phyloP scores from a whole-genome alignment of 2,113 vertebrate genomes.

The Gopherus flavomarginatus region DNA sequence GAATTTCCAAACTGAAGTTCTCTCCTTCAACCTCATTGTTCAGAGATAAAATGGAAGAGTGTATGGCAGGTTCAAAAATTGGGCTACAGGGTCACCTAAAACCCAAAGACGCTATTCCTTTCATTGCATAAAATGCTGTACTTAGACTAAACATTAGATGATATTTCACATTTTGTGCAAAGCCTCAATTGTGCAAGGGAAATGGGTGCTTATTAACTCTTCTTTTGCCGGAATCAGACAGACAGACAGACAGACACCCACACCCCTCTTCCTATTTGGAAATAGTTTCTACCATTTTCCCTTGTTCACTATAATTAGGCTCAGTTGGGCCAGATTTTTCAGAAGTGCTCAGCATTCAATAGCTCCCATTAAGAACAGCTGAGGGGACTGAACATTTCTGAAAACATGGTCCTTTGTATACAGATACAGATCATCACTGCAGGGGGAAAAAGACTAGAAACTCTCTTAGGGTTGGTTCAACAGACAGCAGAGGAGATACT shows the following conservation, averaged over 20 bases:
- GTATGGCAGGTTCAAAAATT: slow-evolving; percentile 25
- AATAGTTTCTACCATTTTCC: neutral
- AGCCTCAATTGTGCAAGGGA: neutral
- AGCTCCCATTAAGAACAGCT: slow-evolving; percentile 15
- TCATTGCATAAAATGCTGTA: slow-evolving; percentile 45
- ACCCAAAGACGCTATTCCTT: neutral
- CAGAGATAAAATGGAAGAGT: neutral
- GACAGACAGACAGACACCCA: neutral
- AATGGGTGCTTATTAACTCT: neutral
- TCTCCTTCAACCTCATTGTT: neutral
- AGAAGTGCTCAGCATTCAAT: neutral
- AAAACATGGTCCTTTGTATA: slow-evolving; percentile 13
- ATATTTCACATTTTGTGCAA: neutral
- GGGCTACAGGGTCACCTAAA: slow-evolving; percentile 33
- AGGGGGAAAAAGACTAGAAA: neutral
- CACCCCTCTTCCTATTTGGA: neutral
- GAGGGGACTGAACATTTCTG: neutral
- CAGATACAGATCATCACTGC: neutral
- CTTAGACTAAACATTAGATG: slow-evolving; percentile 41
- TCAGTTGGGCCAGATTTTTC: neutral
- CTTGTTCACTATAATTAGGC: neutral
- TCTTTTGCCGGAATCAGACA: neutral
- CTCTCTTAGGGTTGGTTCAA: neutral
- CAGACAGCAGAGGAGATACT: neutral
- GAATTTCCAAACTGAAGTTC: neutral